Percentiles rank a stretch among this genome's conserved stretches.
phyloP scores from a whole-genome alignment of 2,113 vertebrate species.

The Clarias gariepinus region DNA sequence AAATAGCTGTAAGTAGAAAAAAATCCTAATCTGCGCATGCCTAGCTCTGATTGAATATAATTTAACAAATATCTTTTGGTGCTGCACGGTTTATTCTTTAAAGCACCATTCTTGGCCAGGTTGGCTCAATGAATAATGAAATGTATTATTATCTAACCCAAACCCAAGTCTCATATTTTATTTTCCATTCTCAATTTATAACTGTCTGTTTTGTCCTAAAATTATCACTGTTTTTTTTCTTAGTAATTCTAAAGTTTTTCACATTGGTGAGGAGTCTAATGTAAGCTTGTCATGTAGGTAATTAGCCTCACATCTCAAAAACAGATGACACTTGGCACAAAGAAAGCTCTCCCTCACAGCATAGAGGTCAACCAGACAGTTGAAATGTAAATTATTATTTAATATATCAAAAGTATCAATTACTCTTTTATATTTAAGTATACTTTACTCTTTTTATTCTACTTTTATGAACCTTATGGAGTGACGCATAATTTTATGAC shows the following conservation, averaged over 20 bases:
- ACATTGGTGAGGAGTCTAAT: not conserved
- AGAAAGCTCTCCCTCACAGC: not conserved
- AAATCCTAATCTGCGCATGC: not conserved
- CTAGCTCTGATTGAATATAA: not conserved
- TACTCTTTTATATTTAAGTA: no score
- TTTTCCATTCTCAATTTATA: not conserved
- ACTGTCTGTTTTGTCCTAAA: not conserved
- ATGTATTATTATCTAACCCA: not conserved
- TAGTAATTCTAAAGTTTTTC: not conserved
- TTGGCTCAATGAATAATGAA: not conserved
- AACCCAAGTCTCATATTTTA: not conserved
- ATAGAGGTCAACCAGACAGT: not conserved
- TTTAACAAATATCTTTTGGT: not conserved
- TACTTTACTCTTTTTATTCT: no score
- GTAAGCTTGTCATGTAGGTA: not conserved
- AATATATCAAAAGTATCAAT: no score
- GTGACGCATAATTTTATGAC: no score
- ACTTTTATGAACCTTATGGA: no score
- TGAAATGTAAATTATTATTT: not conserved
- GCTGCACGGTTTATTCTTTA: not conserved
- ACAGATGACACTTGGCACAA: slow-evolving; percentile 19
- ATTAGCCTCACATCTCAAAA: slow-evolving; percentile 11
- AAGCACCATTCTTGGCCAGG: not conserved
- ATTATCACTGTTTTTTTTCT: not conserved
- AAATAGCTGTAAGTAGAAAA: not conserved